Evolutionary conservation across 64 coral and sea anemone genomes (phyloP).

Genomic region (Pocillopora damicornis): DNA sequence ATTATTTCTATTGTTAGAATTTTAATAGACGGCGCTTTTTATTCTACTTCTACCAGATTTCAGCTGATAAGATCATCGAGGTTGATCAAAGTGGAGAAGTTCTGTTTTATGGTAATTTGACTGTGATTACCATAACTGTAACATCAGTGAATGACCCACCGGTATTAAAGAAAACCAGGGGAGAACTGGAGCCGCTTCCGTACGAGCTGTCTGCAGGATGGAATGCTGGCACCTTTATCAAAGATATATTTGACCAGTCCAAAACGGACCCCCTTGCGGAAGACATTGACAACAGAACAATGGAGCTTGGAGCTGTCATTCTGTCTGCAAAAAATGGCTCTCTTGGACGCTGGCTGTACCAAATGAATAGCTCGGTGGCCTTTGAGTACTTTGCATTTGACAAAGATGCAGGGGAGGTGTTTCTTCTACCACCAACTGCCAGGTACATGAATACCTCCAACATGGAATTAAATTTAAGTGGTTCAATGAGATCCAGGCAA

Average conservation of each 20-base stretch:
- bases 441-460: neutral
- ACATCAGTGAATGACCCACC: constrained; percentile 53
- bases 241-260: constrained; percentile 21
- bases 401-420: neutral
- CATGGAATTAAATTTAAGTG: neutral
- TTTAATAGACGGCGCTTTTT: neutral
- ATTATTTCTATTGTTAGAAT: too few relatives aligned
- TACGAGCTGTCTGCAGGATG: constrained; percentile 35
- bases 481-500: neutral
- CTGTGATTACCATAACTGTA: constrained; percentile 10
- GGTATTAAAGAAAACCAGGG: neutral
- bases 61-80: neutral
- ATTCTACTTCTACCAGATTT: neutral
- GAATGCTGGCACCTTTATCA: constrained; percentile 47
- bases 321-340: constrained; percentile 26
- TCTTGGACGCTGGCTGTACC: constrained; percentile 52
- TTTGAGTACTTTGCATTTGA: neutral
- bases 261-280: neutral
- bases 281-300: constrained; percentile 35
- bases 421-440: neutral
- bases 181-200: constrained; percentile 35
- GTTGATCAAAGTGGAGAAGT: neutral
- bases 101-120: neutral
- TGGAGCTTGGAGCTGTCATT: constrained; percentile 27
- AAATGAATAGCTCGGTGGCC: neutral